Base-by-base conservation (phyloP, 2,797 vertebrate genomes). In the Cheirogaleus major region DNA sequence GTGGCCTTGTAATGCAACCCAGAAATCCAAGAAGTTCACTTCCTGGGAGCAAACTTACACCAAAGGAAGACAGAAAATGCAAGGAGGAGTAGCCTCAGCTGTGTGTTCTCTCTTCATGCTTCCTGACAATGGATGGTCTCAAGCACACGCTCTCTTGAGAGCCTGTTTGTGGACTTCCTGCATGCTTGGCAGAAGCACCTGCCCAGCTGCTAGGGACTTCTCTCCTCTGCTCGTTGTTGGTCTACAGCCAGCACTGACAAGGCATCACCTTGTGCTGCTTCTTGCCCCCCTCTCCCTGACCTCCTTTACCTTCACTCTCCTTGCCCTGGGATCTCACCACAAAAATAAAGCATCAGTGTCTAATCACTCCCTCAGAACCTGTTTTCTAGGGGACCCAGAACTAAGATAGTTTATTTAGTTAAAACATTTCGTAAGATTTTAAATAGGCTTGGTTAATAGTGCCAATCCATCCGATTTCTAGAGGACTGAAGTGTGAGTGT, bases 391-490 rank as follows among this genome's bases (percentile, higher is more conserved):
- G 45, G 25, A 63, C 14, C 4, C 1, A 70, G 32, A 92, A 70
- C 14, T 69, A 57, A 69, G 35, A 63, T 45, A 63, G 18, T 32
- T 55, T 45, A 45, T 32, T 55, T 45, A 45, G n/a, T 63, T 84
- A 87, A 69, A 83, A 43, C 7, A 67, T 76, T 86, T 83, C 48
- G 91, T 41, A 67, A 93, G 59, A 69, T 22, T 81, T 67, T 50
- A 80, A 92, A 78, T 59, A 43, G 20, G 12, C 15, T 82, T 95
- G 18, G 14, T 69, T 50, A 80, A 75, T 78, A 75, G 22, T 59
- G 63, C 73, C 7, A 50, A 41, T 23, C 23, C 30, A 52, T 43
- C 22, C 6, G 27, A 73, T 73, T 79, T 92, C 35, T 79, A 57
- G 4, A 57, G 41, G 79, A 79, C 23, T 45, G 12, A 95, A 72